These are phyloP conservation scores for Molothrus aeneus DNA, from an alignment of 2,797 vertebrate species.

Conservation along the genomic window DNA sequence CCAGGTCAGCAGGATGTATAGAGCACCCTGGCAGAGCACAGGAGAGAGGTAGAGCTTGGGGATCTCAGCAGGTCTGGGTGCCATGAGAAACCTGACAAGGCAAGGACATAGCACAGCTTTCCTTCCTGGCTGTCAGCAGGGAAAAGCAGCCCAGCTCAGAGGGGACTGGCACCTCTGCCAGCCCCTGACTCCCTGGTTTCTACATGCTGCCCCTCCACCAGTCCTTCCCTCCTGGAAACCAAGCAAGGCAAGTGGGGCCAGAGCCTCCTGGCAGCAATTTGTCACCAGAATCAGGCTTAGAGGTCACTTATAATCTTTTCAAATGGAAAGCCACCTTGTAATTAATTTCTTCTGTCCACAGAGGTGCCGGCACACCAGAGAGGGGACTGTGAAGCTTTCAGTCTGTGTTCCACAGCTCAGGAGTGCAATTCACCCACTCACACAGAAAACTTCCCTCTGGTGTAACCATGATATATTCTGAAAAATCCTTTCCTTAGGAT, in stretches of 20 bases:
- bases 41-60: neutral
- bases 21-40: neutral
- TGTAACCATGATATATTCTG: too few species aligned
- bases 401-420: fast-evolving
- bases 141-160: fast-evolving
- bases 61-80: neutral
- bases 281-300: neutral
- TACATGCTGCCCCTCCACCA: neutral
- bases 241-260: neutral
- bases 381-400: neutral
- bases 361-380: neutral
- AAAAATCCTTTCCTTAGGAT: too few species aligned
- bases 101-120: neutral
- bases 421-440: neutral
- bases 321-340: neutral
- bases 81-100: neutral
- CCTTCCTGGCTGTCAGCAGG: neutral
- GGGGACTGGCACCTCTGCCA: neutral
- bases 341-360: neutral
- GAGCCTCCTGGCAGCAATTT: neutral
- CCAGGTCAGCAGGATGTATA: neutral
- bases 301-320: neutral
- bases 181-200: neutral
- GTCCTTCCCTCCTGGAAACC: neutral
- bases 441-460: neutral